Conservation (phyloP, 2,113 vertebrate genomes). For the Zootoca vivipara region DNA sequence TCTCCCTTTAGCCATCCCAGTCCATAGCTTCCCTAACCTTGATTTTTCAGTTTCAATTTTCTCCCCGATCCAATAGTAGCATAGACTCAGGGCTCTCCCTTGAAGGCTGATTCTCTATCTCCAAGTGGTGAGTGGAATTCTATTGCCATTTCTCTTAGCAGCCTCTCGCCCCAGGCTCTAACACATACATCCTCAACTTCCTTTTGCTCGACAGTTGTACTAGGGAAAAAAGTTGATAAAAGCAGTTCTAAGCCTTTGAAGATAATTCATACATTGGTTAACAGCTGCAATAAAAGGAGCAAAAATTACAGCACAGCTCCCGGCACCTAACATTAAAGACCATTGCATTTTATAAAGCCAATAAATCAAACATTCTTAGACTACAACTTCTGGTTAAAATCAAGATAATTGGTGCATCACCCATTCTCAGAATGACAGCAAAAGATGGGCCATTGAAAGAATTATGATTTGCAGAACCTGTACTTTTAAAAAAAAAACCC, state of each 20-base stretch:
- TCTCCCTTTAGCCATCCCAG: not conserved
- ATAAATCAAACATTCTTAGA: slow-evolving; percentile 70
- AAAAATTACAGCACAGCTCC: slow-evolving; percentile 65
- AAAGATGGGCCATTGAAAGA: slow-evolving; percentile 23
- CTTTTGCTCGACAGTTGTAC: slow-evolving; percentile 55
- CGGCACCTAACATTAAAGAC: slow-evolving; percentile 73
- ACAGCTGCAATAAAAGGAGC: slow-evolving; percentile 69
- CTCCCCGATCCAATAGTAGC: no score
- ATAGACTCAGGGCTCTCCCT: no score
- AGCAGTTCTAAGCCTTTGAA: slow-evolving; percentile 72
- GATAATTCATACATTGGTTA: slow-evolving; percentile 75
- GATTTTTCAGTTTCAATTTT: not conserved
- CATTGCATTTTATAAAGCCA: slow-evolving; percentile 70
- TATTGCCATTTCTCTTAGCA: not conserved
- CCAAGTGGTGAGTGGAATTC: not conserved
- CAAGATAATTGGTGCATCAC: slow-evolving; percentile 51
- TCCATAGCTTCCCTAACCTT: not conserved
- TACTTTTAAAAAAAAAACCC: not conserved
- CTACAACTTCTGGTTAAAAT: slow-evolving; percentile 53
- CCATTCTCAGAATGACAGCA: slow-evolving; percentile 19
- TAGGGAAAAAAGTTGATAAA: slow-evolving; percentile 64
- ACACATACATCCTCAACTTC: slow-evolving; percentile 59
- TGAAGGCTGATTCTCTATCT: not conserved
- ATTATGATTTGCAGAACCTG: not conserved
- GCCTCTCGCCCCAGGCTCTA: not conserved